Base-by-base conservation (phyloP, 2,797 vertebrate species). In the Podarcis siculus region DNA sequence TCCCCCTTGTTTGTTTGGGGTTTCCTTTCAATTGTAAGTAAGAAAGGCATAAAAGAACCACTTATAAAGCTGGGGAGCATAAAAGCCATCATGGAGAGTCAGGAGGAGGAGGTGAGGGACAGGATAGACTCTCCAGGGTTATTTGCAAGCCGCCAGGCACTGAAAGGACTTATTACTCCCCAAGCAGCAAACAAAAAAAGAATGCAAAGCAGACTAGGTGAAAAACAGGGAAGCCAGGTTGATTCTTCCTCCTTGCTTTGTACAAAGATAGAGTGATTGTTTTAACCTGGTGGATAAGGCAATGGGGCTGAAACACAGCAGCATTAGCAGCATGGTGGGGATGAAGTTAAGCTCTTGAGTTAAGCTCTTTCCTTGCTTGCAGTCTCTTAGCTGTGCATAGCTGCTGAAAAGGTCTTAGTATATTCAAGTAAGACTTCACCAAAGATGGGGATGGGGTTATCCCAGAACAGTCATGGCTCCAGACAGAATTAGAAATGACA, bases 41-140 rank as follows among this genome's bases (percentile, higher is more conserved):
- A 21, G 73, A 78, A 66, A 10, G 5, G 27, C 73, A 86, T 42
- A 85, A 80, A 91, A 89, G 42, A 77, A 75, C 35, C 92, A 75
- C 83, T 80, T 81, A 79, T 71, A 86, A 32, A 88, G 64, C 49
- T 12, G 0, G 3, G 49, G 39, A 89, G 79, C 89, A 89, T n/a
- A 61, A 89, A 25, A 67, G 25, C 7, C 66, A 72, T 23, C 17
- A 1, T 1, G 23, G 67, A 86, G 67, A 61, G 49, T 23, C 67
- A 61, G 27, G 35, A 35, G 72, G 72, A 25, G 72, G 39, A 13
- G 49, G 27, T 3, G 25, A 25, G 66, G 27, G 42, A 12, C 5
- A 4, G 21, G 55, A 76, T 37, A 37, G 86, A 80, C 73, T 86
- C 71, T n/a, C 77, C 55, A 21, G 45, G 17, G 8, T 0, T 0